These are phyloP conservation scores for Phyllostomus hastatus DNA, from an alignment of 2,113 vertebrate species.

Conservation along the genomic window DNA sequence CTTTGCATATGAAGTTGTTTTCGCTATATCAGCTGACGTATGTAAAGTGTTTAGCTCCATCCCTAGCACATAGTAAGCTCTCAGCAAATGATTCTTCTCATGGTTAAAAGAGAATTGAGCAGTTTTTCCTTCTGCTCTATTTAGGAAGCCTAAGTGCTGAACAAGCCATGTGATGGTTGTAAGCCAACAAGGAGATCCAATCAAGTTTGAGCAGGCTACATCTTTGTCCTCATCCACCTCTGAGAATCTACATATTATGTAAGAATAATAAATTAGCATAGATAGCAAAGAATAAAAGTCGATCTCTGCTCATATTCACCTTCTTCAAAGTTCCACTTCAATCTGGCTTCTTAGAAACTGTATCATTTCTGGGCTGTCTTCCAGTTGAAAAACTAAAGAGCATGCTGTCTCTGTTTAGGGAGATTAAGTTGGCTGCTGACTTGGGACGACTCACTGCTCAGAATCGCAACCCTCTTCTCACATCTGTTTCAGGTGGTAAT, in stretches of 20 bases:
- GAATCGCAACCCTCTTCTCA: background rate
- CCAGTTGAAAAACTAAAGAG: slow-evolving; percentile 2
- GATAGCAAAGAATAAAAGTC: background rate
- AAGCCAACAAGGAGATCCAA: background rate
- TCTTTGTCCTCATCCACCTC: background rate
- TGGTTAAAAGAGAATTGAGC: background rate
- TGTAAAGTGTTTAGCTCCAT: background rate
- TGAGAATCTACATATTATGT: background rate
- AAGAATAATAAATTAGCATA: background rate
- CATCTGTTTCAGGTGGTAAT: background rate
- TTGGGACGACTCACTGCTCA: background rate
- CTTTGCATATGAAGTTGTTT: background rate
- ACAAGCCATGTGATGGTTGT: background rate
- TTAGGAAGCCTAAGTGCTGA: background rate
- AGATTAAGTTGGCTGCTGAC: background rate
- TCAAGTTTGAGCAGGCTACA: background rate
- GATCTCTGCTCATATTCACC: background rate
- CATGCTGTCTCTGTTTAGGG: background rate
- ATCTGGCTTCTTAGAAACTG: background rate
- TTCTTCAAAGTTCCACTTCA: background rate
- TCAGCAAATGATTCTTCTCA: background rate
- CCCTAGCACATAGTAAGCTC: background rate
- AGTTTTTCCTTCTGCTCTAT: background rate
- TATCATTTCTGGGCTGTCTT: background rate
- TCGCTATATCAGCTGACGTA: background rate